A percentile compares a stretch with the other conserved stretches of the same genome.
These are phyloP conservation scores for Nyctalus aviator DNA, from an alignment of 2,797 vertebrate genomes.

Conservation along the genomic window DNA sequence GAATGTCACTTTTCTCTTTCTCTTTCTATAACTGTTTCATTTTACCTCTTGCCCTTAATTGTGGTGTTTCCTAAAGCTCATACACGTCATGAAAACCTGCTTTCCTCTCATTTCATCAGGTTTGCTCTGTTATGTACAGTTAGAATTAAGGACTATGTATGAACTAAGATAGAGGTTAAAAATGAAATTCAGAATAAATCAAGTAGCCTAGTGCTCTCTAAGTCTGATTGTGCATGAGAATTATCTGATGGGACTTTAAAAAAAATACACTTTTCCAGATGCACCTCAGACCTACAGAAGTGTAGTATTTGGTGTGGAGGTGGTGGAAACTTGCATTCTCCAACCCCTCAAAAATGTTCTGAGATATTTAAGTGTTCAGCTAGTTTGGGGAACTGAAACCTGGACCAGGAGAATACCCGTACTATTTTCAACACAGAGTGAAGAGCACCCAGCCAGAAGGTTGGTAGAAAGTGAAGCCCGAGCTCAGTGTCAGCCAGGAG, in stretches of 20 bases:
- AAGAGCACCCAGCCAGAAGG: background rate
- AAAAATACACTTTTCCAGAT: background rate
- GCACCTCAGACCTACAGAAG: background rate
- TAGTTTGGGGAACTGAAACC: background rate
- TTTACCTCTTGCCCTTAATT: background rate
- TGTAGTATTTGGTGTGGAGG: background rate
- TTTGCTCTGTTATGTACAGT: background rate
- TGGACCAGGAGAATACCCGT: background rate
- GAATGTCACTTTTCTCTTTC: background rate
- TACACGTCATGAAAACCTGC: background rate
- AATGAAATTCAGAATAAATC: constrained; percentile 11
- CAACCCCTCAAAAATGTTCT: background rate
- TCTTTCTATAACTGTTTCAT: background rate
- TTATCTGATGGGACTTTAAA: background rate
- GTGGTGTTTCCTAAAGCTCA: background rate
- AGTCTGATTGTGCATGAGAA: background rate
- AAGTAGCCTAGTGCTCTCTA: background rate
- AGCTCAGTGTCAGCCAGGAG: background rate
- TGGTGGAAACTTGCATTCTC: background rate
- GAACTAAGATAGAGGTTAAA: background rate
- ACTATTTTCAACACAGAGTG: background rate
- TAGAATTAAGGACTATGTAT: background rate
- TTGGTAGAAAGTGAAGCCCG: background rate
- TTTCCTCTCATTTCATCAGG: background rate
- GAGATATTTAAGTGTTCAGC: background rate